Evolutionary conservation across 2,797 vertebrate species (phyloP).

Genomic region (Zenarchopterus dispar): DNA sequence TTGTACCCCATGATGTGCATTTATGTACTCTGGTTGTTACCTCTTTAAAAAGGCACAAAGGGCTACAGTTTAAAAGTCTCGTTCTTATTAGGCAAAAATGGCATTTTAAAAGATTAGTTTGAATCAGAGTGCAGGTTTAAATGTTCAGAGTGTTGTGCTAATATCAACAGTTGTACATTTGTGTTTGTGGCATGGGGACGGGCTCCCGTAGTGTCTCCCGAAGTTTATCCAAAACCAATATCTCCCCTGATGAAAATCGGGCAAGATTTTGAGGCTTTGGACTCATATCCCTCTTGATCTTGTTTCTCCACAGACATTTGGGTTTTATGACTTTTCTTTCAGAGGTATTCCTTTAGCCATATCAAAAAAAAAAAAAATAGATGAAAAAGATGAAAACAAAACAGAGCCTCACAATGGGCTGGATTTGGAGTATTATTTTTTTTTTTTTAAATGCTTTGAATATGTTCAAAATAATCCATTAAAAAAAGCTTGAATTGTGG

Average conservation of each 20-base stretch:
- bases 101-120: neutral
- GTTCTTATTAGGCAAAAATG: neutral
- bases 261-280: slow-evolving; percentile 27
- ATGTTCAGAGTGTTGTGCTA: neutral
- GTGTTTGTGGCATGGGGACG: slow-evolving; percentile 22
- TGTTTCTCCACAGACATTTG: slow-evolving; percentile 9
- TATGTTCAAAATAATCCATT: no score
- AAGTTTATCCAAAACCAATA: slow-evolving; percentile 48
- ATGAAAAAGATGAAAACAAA: neutral
- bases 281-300: slow-evolving; percentile 25
- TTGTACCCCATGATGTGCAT: slow-evolving; percentile 17
- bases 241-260: slow-evolving; percentile 19
- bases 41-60: neutral
- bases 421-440: no score
- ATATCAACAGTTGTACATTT: neutral
- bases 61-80: neutral
- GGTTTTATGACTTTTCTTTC: slow-evolving; percentile 11
- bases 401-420: neutral
- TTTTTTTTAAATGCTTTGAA: no score
- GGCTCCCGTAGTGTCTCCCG: slow-evolving; percentile 28
- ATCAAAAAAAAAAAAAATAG: neutral
- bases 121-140: no score
- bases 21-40: neutral
- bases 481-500: no score
- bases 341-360: slow-evolving; percentile 7